phyloP scores from a whole-genome alignment of 2,888 invertebrate species.

The Bugula neritina region DNA sequence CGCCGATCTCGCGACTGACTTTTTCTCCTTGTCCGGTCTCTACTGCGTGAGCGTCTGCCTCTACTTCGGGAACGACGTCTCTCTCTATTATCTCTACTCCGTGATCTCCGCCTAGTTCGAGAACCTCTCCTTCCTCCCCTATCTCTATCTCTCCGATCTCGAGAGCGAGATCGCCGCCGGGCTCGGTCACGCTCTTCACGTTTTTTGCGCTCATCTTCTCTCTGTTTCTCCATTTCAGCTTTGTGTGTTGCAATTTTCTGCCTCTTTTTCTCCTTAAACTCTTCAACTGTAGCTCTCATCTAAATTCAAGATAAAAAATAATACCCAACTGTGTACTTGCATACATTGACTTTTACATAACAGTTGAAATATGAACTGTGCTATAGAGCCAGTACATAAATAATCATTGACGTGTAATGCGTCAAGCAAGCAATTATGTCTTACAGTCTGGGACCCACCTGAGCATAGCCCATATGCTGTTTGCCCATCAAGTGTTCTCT shows the following conservation, averaged over 20 bases:
- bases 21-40: conserved; percentile 10
- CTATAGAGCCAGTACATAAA: too few species aligned
- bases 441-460: too few species aligned
- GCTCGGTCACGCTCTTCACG: conserved; percentile 30
- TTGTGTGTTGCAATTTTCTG: conserved; percentile 45
- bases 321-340: too few species aligned
- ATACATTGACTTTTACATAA: too few species aligned
- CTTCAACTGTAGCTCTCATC: conserved; percentile 27
- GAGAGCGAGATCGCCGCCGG: background rate
- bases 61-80: conserved; percentile 21
- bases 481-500: conserved; percentile 98
- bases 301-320: too few species aligned
- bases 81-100: conserved; percentile 15
- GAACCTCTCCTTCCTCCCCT: conserved; percentile 33
- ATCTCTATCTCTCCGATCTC: conserved; percentile 32
- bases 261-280: conserved; percentile 29
- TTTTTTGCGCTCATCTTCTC: conserved; percentile 57
- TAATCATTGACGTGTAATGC: too few species aligned
- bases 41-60: conserved; percentile 25
- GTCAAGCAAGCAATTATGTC: too few species aligned
- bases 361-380: too few species aligned
- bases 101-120: conserved; percentile 25
- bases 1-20: conserved; percentile 22
- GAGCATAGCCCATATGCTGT: conserved; percentile 87
- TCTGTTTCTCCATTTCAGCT: conserved; percentile 57